phyloP scores from a whole-genome alignment of 2,888 invertebrate genomes.

The Nomada fabriciana region DNA sequence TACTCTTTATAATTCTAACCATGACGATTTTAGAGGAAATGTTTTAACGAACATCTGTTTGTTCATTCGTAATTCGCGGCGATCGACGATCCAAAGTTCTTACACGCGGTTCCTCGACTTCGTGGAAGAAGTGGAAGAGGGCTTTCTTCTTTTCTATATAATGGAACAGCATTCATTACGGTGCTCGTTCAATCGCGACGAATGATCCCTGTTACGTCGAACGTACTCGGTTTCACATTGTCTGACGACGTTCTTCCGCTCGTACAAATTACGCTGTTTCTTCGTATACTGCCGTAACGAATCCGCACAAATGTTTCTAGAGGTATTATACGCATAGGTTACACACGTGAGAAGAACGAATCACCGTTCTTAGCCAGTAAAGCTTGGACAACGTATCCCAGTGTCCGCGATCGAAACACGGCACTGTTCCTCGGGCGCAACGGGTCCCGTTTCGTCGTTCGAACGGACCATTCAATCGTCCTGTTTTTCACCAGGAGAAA shows the following conservation, averaged over 20 bases:
- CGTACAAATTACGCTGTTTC: constrained; percentile 44
- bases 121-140: background rate
- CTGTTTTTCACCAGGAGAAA: constrained; percentile 30
- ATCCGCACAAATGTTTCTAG: constrained; percentile 61
- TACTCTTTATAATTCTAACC: constrained; percentile 7
- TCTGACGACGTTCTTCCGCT: constrained; percentile 16
- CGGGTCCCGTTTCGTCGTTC: constrained; percentile 24
- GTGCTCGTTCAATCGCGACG: constrained; percentile 10
- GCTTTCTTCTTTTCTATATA: background rate
- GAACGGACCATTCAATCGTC: constrained; percentile 39
- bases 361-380: constrained; percentile 20
- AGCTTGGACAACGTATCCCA: background rate
- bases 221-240: constrained; percentile 28
- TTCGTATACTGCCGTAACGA: constrained; percentile 63
- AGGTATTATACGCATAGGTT: background rate
- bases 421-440: constrained; percentile 29
- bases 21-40: constrained; percentile 33
- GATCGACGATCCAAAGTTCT: constrained; percentile 5
- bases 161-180: constrained; percentile 1
- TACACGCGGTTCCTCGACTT: background rate
- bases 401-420: constrained; percentile 17
- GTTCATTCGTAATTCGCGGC: constrained; percentile 3
- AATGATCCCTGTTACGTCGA: constrained; percentile 29
- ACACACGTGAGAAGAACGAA: background rate
- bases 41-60: constrained; percentile 7